Evolutionary conservation across 2,888 invertebrate genomes (phyloP).

Genomic region (Chrysodeixis includens): DNA sequence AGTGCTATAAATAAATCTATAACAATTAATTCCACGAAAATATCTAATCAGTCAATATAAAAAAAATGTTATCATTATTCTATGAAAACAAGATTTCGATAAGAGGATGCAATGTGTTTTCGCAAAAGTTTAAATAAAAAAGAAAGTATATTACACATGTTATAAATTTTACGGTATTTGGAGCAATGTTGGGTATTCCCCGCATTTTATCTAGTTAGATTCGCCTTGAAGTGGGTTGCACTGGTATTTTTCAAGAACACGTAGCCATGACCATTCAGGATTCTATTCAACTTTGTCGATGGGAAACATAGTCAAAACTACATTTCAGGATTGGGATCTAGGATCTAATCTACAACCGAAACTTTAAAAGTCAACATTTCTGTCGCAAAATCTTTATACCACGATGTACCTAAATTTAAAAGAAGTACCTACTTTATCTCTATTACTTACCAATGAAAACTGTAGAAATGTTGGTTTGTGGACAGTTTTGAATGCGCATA

Average conservation of each 20-base stretch:
- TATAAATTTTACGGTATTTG: not conserved
- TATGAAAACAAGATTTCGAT: slow-evolving; percentile 4
- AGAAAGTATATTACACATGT: not conserved
- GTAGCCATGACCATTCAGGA: not conserved
- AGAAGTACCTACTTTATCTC: no score
- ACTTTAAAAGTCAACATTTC: no score
- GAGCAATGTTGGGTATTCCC: not conserved
- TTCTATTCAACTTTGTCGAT: no score
- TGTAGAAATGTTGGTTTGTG: slow-evolving; percentile 87
- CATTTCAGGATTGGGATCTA: no score
- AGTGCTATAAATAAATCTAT: not conserved
- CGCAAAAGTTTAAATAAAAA: not conserved
- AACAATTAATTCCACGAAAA: not conserved
- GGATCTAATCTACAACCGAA: no score
- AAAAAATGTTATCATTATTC: not conserved
- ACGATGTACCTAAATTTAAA: no score
- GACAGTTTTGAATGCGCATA: slow-evolving; percentile 93
- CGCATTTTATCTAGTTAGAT: not conserved
- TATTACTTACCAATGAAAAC: slow-evolving; percentile 87
- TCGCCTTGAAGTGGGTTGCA: not conserved
- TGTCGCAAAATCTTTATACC: no score
- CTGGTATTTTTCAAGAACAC: not conserved
- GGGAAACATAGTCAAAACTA: no score
- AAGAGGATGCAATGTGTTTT: not conserved
- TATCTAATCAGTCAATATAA: slow-evolving; percentile 2